Base-by-base conservation (phyloP, 2,888 invertebrate genomes). In the Endotricha flammealis region DNA sequence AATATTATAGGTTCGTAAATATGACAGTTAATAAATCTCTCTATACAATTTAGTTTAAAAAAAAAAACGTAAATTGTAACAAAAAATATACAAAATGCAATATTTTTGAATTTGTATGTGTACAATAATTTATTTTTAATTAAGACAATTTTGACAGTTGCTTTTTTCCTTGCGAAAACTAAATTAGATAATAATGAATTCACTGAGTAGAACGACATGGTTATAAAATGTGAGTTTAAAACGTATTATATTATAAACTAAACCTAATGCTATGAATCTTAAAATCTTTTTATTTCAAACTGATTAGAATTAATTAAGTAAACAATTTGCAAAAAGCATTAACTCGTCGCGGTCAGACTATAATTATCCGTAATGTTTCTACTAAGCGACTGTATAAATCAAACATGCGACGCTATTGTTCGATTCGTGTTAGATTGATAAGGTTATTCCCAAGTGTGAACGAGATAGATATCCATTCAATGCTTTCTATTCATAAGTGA, bases 371-470 rank as follows among this genome's bases (percentile, higher is more conserved):
- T 82, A 85, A 86, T 85, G 82, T 80, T 85, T 77, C 77, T 80
- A 82, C 86, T 85, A 85, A 86, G 83, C 85, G 86, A 81, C 74
- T 82, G 76, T 80, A 83, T 85, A 86, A 86, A 86, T 86, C 86
- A 85, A 83, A 86, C 81, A 83, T 78, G 82, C 78, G 81, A 78
- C 70, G 76, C 85, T 86, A 81, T 85, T 85, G 83, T 86, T 86
- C 83, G 86, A 86, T 82, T 85, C 82, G 75, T 70, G 82, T 78
- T 80, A 81, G 82, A 86, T 86, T 86, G 86, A 86, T 85, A 81
- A 82, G 80, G 78, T 78, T 79, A 78, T 78, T 73, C 80, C 73
- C 72, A 66, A 80, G 86, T 81, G 86, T 77, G 82, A 86, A 81
- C 66, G 86, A 68, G 86, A 85, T 66, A 75, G 83, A 77, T 76